Conservation (phyloP, 2,888 invertebrate species). For the Craniophora ligustri region DNA sequence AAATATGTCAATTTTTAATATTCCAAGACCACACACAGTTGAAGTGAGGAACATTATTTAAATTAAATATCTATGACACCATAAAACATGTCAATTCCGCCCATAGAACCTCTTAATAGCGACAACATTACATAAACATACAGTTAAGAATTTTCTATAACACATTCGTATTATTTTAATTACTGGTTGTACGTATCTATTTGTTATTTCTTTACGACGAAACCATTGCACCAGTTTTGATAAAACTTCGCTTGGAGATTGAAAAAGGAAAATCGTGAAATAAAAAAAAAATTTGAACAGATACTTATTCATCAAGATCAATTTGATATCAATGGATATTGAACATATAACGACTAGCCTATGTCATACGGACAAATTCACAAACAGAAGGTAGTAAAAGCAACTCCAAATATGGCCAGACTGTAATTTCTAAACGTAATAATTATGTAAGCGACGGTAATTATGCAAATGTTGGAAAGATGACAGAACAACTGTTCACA, state of each 20-base stretch:
- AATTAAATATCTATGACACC: constrained; percentile 1
- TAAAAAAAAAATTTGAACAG: too few species aligned
- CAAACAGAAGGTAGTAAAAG: constrained; percentile 11
- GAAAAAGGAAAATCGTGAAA: too few species aligned
- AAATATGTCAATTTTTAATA: too few species aligned
- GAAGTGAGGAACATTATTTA: constrained; percentile 20
- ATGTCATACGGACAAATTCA: neutral
- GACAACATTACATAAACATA: constrained; percentile 16
- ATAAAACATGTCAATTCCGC: neutral
- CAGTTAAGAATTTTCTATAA: constrained; percentile 30
- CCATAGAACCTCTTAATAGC: constrained; percentile 22
- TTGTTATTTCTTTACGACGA: neutral
- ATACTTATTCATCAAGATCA: too few species aligned
- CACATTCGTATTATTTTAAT: neutral
- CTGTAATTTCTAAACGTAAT: constrained; percentile 36
- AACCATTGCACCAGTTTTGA: neutral
- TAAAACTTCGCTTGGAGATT: neutral
- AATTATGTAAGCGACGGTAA: constrained; percentile 36
- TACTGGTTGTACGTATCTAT: neutral
- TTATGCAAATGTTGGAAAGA: constrained; percentile 43
- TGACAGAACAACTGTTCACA: constrained; percentile 47
- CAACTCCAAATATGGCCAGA: constrained; percentile 12
- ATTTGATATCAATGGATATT: neutral
- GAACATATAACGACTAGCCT: neutral
- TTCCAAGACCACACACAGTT: constrained; percentile 22